A percentile compares a stretch with the other conserved stretches of the same genome.
Conservation (phyloP, 2,888 invertebrate species). For the Melanchra persicariae region DNA sequence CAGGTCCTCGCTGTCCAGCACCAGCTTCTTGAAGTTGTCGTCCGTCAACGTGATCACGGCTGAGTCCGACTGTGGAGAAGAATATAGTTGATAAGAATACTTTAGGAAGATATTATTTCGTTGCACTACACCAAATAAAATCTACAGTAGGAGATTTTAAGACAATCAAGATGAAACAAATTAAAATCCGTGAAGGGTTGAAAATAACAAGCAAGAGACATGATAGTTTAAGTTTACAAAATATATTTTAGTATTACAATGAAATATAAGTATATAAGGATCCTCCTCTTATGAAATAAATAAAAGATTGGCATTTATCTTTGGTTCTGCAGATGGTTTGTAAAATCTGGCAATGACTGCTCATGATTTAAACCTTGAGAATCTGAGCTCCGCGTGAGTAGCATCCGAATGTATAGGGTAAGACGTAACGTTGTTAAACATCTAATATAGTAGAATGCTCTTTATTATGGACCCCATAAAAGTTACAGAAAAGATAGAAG, state of each 20-base stretch:
- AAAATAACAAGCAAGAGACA: neutral
- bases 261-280: too few relatives aligned
- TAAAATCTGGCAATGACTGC: neutral
- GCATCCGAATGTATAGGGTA: neutral
- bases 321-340: neutral
- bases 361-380: neutral
- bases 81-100: conserved; percentile 12
- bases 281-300: too few relatives aligned
- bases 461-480: too few relatives aligned
- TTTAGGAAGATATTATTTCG: neutral
- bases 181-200: neutral
- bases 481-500: too few relatives aligned
- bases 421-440: neutral
- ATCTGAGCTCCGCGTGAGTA: neutral
- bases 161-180: too few relatives aligned
- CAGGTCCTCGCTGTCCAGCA: conserved; percentile 97
- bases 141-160: too few relatives aligned
- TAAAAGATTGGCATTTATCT: too few relatives aligned
- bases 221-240: too few relatives aligned
- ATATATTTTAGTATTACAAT: too few relatives aligned
- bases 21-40: conserved; percentile 97
- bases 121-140: too few relatives aligned
- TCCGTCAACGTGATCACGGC: conserved; percentile 98
- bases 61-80: conserved; percentile 81
- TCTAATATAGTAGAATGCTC: too few relatives aligned